Evolutionary conservation across 2,888 invertebrate genomes (phyloP).

Genomic region (Trichacis sp.): DNA sequence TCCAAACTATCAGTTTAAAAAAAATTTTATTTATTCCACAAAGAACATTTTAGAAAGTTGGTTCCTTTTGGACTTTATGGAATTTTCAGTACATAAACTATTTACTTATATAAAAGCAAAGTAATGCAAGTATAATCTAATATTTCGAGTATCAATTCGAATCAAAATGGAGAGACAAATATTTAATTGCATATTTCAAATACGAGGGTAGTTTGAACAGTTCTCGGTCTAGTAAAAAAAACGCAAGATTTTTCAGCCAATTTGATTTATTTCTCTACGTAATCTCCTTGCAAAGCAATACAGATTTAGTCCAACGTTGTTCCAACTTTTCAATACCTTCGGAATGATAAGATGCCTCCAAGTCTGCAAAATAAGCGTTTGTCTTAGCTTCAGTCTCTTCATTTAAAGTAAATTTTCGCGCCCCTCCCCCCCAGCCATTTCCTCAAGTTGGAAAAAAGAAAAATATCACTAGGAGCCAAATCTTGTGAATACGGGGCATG

Average conservation of each 20-base stretch:
- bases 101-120: too few relatives aligned
- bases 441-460: constrained; percentile 41
- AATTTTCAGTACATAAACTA: too few relatives aligned
- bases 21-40: too few relatives aligned
- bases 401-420: constrained; percentile 38
- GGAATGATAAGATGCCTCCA: constrained; percentile 31
- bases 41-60: too few relatives aligned
- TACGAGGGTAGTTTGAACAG: constrained; percentile 29
- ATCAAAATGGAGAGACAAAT: too few relatives aligned
- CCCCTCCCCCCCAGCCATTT: constrained; percentile 38
- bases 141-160: too few relatives aligned
- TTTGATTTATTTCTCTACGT: constrained; percentile 42
- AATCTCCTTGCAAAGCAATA: constrained; percentile 22
- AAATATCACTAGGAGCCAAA: constrained; percentile 51
- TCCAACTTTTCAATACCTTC: constrained; percentile 37
- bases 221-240: constrained; percentile 29
- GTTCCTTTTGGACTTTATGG: too few relatives aligned
- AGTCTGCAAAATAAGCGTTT: too few relatives aligned
- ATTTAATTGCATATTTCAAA: too few relatives aligned
- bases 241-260: constrained; percentile 16
- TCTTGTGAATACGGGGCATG: constrained; percentile 46
- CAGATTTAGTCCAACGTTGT: constrained; percentile 31
- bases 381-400: constrained; percentile 14
- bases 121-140: too few relatives aligned
- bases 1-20: too few relatives aligned